A percentile compares a stretch with the other conserved stretches of the same genome.
These are phyloP conservation scores for Heterodera filipjevi DNA, from an alignment of 2,888 invertebrate genomes.

Conservation along the genomic window DNA sequence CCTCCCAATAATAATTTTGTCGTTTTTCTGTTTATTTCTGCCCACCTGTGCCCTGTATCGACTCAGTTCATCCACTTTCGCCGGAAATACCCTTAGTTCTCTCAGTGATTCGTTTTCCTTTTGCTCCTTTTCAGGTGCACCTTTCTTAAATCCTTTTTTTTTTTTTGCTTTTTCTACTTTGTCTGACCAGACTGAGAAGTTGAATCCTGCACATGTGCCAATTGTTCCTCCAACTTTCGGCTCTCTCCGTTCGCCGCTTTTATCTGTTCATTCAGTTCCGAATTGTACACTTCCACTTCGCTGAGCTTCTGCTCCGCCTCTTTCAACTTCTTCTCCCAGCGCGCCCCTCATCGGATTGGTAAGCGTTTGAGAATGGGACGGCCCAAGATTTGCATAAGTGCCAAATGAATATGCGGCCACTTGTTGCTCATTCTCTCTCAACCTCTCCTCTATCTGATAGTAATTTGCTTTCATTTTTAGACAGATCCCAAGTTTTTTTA, in stretches of 20 bases:
- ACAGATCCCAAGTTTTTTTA: too few species aligned
- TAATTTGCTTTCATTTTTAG: too few species aligned
- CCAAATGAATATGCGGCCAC: too few species aligned
- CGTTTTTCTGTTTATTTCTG: too few species aligned
- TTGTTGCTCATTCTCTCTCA: too few species aligned
- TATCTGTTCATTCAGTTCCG: slow-evolving; percentile 59
- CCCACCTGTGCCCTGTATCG: slow-evolving; percentile 48
- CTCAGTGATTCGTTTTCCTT: slow-evolving; percentile 57
- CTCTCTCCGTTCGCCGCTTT: slow-evolving; percentile 48
- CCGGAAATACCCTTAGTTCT: slow-evolving; percentile 59
- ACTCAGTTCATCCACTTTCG: slow-evolving; percentile 61
- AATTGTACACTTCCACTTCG: slow-evolving; percentile 53
- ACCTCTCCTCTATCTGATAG: too few species aligned
- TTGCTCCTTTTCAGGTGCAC: slow-evolving; percentile 57
- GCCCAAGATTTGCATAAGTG: slow-evolving; percentile 11
- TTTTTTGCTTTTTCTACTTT: neutral
- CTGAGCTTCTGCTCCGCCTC: slow-evolving; percentile 57
- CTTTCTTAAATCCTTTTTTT: slow-evolving; percentile 53
- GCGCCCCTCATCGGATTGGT: slow-evolving; percentile 34
- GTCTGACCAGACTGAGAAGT: slow-evolving; percentile 54
- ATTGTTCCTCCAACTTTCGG: slow-evolving; percentile 56
- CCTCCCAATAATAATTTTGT: too few species aligned
- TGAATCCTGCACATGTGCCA: slow-evolving; percentile 59
- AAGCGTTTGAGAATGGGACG: slow-evolving; percentile 17
- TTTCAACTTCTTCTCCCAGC: slow-evolving; percentile 59